Evolutionary conservation across 2,113 vertebrate species (phyloP).

Genomic region (Leuciscus idus): DNA sequence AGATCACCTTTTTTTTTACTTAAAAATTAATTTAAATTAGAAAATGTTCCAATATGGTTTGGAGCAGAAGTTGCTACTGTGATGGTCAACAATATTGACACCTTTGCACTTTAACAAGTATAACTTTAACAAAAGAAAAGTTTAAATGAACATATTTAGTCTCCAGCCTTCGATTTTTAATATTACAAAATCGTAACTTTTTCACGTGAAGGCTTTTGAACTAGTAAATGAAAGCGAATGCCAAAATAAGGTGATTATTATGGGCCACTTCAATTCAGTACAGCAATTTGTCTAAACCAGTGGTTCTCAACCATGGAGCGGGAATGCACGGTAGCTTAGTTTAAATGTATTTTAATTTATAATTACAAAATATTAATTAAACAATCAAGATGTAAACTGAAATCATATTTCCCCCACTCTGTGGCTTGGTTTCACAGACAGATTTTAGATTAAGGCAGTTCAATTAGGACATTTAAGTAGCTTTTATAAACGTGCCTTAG

Average conservation of each 20-base stretch:
- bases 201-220: background rate
- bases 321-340: too few species aligned
- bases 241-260: background rate
- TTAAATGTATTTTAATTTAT: too few species aligned
- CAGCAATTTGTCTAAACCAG: too few species aligned
- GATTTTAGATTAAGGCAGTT: too few species aligned
- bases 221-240: background rate
- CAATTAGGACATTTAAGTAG: too few species aligned
- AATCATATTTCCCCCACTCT: too few species aligned
- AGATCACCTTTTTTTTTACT: background rate
- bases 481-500: too few species aligned
- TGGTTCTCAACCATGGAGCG: too few species aligned
- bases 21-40: background rate
- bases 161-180: background rate
- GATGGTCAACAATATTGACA: background rate
- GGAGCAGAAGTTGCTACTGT: background rate
- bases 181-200: background rate
- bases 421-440: too few species aligned
- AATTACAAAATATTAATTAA: too few species aligned
- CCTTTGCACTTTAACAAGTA: background rate
- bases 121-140: too few species aligned
- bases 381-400: too few species aligned
- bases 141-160: background rate
- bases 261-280: background rate
- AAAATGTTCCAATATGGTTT: conserved; percentile 6